Conservation (phyloP, 2,797 vertebrate species). For the Periophthalmus magnuspinnatus region DNA sequence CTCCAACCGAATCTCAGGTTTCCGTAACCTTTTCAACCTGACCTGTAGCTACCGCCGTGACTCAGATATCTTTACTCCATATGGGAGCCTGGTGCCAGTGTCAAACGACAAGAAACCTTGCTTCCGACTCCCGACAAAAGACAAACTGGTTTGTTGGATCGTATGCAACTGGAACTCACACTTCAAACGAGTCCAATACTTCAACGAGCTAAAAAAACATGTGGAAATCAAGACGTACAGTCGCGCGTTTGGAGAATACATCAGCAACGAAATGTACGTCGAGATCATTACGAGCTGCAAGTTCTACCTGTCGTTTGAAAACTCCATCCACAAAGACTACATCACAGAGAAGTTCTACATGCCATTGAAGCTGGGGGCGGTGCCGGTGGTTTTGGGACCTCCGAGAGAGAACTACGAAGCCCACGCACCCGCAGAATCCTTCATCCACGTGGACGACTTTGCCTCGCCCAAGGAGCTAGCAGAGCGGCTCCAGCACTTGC, state of each 20-base stretch:
- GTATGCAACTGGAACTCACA: slow-evolving; percentile 10
- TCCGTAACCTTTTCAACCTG: slow-evolving; percentile 46
- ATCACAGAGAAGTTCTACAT: slow-evolving; percentile 43
- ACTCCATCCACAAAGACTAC: slow-evolving; percentile 40
- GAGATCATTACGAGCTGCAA: slow-evolving; percentile 28
- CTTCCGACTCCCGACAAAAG: slow-evolving; percentile 27
- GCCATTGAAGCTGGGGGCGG: not conserved
- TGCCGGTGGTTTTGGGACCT: slow-evolving; percentile 43
- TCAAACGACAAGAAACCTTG: slow-evolving; percentile 16
- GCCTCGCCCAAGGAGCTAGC: slow-evolving; percentile 35
- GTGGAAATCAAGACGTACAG: slow-evolving; percentile 19
- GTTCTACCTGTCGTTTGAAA: slow-evolving; percentile 46
- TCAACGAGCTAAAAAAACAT: slow-evolving; percentile 31
- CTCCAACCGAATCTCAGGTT: rapidly evolving
- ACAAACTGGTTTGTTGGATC: slow-evolving; percentile 42
- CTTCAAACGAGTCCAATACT: slow-evolving; percentile 15
- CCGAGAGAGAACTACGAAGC: slow-evolving; percentile 36
- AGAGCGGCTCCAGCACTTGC: slow-evolving; percentile 30
- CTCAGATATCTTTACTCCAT: slow-evolving; percentile 37
- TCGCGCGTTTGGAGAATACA: not conserved
- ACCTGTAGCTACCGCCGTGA: slow-evolving; percentile 43
- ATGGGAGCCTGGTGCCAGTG: slow-evolving; percentile 20
- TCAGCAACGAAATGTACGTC: not conserved
- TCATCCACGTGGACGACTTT: slow-evolving; percentile 53
- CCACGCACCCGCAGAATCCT: slow-evolving; percentile 26